A percentile compares a stretch with the other conserved stretches of the same genome.
phyloP scores from a whole-genome alignment of 2,113 vertebrate genomes.

The Megalops atlanticus region DNA sequence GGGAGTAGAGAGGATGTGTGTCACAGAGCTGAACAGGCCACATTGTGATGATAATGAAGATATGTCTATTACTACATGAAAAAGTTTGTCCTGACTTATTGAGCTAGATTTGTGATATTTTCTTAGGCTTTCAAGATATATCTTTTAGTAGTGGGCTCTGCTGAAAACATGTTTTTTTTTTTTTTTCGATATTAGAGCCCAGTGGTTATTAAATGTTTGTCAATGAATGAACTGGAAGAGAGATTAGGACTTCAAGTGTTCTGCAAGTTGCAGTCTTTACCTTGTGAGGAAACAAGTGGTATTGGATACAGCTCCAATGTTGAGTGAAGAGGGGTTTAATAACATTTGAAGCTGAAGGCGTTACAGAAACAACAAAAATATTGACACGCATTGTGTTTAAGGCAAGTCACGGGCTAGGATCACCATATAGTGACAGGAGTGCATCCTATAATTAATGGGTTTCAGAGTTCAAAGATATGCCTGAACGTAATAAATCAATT shows the following conservation, averaged over 20 bases:
- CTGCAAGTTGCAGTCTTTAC: neutral
- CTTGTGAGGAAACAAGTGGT: neutral
- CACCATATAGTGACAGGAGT: neutral
- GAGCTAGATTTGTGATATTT: slow-evolving; percentile 3
- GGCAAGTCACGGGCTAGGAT: neutral
- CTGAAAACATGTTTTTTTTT: slow-evolving; percentile 1
- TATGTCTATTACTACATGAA: neutral
- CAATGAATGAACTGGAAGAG: neutral
- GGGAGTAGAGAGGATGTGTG: slow-evolving; percentile 2
- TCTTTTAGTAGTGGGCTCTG: neutral
- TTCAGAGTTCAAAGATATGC: slow-evolving; percentile 4
- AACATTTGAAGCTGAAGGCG: neutral
- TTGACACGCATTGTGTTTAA: neutral
- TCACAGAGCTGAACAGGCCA: neutral
- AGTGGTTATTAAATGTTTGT: neutral
- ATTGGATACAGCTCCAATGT: neutral
- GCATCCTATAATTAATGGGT: neutral
- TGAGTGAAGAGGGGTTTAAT: neutral
- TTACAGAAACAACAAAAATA: neutral
- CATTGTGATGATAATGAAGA: neutral
- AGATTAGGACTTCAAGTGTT: neutral
- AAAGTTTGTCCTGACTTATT: slow-evolving; percentile 1
- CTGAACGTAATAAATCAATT: neutral
- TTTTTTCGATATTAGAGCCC: neutral
- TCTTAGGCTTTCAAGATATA: slow-evolving; percentile 5